phyloP scores from a whole-genome alignment of 2,888 invertebrate species.

The Hipparchia sbordonii region DNA sequence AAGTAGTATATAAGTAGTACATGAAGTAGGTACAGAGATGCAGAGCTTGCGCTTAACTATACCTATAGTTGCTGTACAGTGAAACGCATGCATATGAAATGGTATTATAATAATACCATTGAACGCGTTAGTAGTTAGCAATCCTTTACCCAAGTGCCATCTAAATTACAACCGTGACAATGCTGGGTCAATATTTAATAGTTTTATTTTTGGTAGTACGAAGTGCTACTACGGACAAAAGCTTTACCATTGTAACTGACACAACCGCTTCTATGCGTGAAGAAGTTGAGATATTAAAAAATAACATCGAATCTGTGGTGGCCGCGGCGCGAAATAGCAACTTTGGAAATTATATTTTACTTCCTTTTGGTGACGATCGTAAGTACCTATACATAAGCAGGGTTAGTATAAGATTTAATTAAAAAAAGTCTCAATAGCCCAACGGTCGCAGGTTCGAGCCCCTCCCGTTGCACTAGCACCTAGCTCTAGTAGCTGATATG shows the following conservation, averaged over 20 bases:
- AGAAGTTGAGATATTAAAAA: conserved; percentile 53
- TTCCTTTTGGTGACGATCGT: conserved; percentile 46
- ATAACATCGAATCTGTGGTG: conserved; percentile 44
- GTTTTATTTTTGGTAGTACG: conserved; percentile 12
- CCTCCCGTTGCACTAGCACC: too few species aligned
- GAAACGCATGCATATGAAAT: not conserved
- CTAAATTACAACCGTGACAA: conserved; percentile 14
- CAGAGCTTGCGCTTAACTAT: conserved; percentile 22
- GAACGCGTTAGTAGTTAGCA: conserved; percentile 11
- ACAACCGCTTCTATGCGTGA: conserved; percentile 57
- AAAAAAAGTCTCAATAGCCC: too few species aligned
- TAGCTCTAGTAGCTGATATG: too few species aligned
- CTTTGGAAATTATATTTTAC: conserved; percentile 41
- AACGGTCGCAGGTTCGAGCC: too few species aligned
- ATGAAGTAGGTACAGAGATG: not conserved
- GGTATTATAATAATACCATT: not conserved
- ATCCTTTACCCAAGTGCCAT: conserved; percentile 12
- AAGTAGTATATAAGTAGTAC: too few species aligned
- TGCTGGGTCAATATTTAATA: conserved; percentile 14
- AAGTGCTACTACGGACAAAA: conserved; percentile 42
- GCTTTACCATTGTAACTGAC: conserved; percentile 61
- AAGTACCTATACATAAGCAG: conserved; percentile 27
- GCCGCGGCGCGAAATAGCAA: conserved; percentile 12
- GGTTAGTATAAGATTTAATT: too few species aligned
- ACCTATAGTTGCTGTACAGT: not conserved